Conservation (phyloP, 1,140 invertebrate species). For the Lepidurus arcticus region DNA sequence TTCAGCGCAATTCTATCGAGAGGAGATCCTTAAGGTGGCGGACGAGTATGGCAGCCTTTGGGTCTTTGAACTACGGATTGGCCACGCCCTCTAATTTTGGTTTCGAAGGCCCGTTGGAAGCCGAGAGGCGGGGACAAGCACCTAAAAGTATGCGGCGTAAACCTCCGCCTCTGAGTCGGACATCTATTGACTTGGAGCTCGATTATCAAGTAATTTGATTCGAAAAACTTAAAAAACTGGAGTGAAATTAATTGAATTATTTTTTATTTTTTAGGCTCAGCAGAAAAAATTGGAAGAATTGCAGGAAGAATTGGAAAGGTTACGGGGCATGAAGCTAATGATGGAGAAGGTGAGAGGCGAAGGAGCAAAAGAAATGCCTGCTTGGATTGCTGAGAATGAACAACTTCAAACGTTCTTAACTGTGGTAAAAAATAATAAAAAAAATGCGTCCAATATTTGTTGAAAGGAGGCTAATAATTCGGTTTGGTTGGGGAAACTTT, state of each 20-base stretch:
- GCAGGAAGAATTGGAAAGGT: slow-evolving; percentile 71
- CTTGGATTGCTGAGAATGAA: slow-evolving; percentile 79
- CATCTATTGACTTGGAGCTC: slow-evolving; percentile 83
- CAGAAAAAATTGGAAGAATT: slow-evolving; percentile 72
- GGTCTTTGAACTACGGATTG: background rate
- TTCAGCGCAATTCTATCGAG: slow-evolving; percentile 83
- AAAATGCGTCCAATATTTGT: background rate
- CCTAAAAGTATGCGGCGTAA: slow-evolving; percentile 17
- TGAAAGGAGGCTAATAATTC: slow-evolving; percentile 26
- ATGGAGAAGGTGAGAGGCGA: slow-evolving; percentile 61
- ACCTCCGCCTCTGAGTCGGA: slow-evolving; percentile 51
- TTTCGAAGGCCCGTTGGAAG: background rate
- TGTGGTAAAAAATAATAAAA: slow-evolving; percentile 27
- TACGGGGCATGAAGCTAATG: slow-evolving; percentile 66
- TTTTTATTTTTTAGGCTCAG: slow-evolving; percentile 54
- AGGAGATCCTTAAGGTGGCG: slow-evolving; percentile 73
- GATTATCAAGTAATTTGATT: slow-evolving; percentile 59
- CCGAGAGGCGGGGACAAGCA: background rate
- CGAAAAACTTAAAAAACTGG: background rate
- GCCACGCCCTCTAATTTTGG: background rate
- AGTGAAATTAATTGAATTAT: background rate
- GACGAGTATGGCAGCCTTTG: slow-evolving; percentile 28
- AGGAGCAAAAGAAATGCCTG: slow-evolving; percentile 68
- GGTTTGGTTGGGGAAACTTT: slow-evolving; percentile 33
- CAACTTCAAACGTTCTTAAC: slow-evolving; percentile 63